These are phyloP conservation scores for Lepilemur ruficaudatus DNA, from an alignment of 2,797 vertebrate genomes.

Conservation along the genomic window DNA sequence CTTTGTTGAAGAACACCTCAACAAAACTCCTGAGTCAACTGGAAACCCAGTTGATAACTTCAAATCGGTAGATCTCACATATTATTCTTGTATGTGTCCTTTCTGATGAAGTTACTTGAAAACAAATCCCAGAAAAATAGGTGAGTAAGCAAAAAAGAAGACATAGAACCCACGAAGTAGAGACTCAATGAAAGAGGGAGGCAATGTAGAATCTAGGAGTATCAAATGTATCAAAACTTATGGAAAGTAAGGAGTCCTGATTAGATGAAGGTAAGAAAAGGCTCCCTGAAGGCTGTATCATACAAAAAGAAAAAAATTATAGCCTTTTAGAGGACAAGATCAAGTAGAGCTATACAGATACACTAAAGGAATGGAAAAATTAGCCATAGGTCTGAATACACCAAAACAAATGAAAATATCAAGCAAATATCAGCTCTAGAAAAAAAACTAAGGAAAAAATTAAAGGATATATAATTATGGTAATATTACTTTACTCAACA, in stretches of 20 bases:
- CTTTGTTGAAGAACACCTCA: background rate
- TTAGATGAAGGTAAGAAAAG: background rate
- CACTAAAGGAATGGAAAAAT: background rate
- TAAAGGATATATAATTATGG: background rate
- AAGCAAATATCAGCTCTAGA: background rate
- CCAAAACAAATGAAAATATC: background rate
- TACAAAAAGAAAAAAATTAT: background rate
- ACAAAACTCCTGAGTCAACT: background rate
- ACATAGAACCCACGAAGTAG: background rate
- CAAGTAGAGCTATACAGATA: background rate
- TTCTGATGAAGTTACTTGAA: background rate
- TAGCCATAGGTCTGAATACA: background rate
- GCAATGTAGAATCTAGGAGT: background rate
- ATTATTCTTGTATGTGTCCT: background rate
- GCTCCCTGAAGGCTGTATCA: background rate
- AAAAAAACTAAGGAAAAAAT: background rate
- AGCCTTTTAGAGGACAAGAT: background rate
- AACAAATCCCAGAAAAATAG: background rate
- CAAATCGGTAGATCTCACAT: background rate
- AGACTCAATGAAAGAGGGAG: background rate
- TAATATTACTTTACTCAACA: background rate
- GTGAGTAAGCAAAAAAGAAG: background rate
- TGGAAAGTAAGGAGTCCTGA: background rate
- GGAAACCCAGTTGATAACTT: background rate
- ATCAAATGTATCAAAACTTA: background rate